Percentiles rank a stretch among this genome's conserved stretches.
Conservation (phyloP, 2,113 vertebrate genomes). For the Rhinoderma darwinii region DNA sequence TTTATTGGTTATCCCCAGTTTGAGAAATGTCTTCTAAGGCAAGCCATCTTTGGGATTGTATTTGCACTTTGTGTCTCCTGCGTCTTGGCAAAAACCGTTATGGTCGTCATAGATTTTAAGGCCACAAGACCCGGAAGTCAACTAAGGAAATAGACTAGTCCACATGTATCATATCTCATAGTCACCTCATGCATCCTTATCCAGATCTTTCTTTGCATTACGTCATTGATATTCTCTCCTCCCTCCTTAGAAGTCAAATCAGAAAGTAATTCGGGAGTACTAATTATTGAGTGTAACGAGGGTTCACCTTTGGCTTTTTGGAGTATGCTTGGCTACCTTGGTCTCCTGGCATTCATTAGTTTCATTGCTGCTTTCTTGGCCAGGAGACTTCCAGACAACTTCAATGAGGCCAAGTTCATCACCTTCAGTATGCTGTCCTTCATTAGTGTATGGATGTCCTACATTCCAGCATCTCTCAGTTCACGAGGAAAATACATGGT, state of each 20-base stretch:
- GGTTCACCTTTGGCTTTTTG: slow-evolving; percentile 49
- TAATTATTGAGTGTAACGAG: slow-evolving; percentile 59
- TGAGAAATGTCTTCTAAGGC: slow-evolving; percentile 25
- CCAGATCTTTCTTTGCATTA: slow-evolving; percentile 55
- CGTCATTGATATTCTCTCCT: slow-evolving; percentile 53
- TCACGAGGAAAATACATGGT: slow-evolving; percentile 51
- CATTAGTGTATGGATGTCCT: slow-evolving; percentile 53
- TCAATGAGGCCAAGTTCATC: slow-evolving; percentile 61
- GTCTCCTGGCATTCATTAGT: slow-evolving; percentile 39
- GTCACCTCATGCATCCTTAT: slow-evolving; percentile 21
- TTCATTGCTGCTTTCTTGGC: slow-evolving; percentile 59
- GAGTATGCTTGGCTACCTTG: slow-evolving; percentile 51
- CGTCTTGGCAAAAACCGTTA: slow-evolving; percentile 49
- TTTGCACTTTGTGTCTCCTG: slow-evolving; percentile 42
- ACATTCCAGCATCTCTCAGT: slow-evolving; percentile 64
- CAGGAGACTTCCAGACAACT: slow-evolving; percentile 57
- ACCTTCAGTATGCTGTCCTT: slow-evolving; percentile 34
- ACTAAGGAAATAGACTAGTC: slow-evolving; percentile 37
- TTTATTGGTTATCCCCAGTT: slow-evolving; percentile 46
- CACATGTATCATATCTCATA: slow-evolving; percentile 46
- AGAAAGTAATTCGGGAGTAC: slow-evolving; percentile 4
- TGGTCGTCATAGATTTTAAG: slow-evolving; percentile 61
- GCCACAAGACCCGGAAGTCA: slow-evolving; percentile 46
- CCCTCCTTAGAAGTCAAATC: slow-evolving; percentile 50
- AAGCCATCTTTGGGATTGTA: slow-evolving; percentile 43